Base-by-base conservation (phyloP, 2,888 invertebrate species). In the Tuberolachnus salignus region DNA sequence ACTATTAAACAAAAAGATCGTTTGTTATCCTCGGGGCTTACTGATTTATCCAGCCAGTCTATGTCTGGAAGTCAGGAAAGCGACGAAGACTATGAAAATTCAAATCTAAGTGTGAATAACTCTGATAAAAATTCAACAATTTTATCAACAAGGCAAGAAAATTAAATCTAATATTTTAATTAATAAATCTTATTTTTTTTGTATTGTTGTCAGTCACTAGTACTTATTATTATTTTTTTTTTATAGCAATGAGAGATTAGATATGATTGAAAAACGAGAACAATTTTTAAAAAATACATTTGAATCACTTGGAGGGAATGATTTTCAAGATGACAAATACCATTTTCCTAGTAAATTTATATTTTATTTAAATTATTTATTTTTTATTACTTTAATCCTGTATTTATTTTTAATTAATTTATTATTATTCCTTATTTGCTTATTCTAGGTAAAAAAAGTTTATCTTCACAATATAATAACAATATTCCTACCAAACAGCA, bases 31-130 rank as follows among this genome's bases (percentile, higher is more conserved):
- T 26, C 80, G 34, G 74, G 57, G 6, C 51, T 69, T 2, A 61
- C 51, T 3, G 82, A 82, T 53, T 81, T 82, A 80, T 82, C 83
- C 8, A 82, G 82, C 80, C 82, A 82, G 19, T 82, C 83, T 26
- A 86, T 87, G 57, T 86, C 86, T 6, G 87, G 90, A 9, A 90
- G 90, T 82, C 90, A 90, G 81, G 93, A 92, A 83, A 92, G 91
- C 64, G 91, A 93, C 78, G 89, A 90, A 66, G 92, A 92, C 80
- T 87, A 87, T 82, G 87, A 87, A 19, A 91, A 90, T 11, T 94
- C 94, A 0, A 94, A 94, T 0, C 94, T 94, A 0, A 94, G 93
- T 80, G 92, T 92, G 0, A 92, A 92, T 84, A 91, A 91, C 84
- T 92, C 92, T 0, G 94, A 94, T 81, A 87, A 93, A 63, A 90